Percentiles rank a stretch among this genome's conserved stretches.
phyloP scores from a whole-genome alignment of 2,797 vertebrate genomes.

The Rhinophrynus dorsalis region DNA sequence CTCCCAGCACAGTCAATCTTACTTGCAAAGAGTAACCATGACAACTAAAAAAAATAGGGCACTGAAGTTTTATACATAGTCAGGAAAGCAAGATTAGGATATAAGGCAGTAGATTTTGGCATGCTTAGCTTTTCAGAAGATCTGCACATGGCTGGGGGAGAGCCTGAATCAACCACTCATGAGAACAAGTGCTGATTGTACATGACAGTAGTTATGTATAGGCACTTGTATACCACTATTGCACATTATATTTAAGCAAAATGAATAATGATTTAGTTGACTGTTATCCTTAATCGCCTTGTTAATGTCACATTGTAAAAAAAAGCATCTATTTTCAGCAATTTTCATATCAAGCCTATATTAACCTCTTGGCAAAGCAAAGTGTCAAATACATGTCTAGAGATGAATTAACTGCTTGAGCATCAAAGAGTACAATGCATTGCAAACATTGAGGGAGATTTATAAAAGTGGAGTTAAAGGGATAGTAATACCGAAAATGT shows the following conservation, averaged over 20 bases:
- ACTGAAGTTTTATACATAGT: conserved; percentile 41
- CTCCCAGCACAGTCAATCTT: conserved; percentile 34
- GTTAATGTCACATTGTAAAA: conserved; percentile 25
- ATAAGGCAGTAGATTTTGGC: conserved; percentile 37
- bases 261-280: conserved; percentile 9
- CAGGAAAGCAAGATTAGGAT: conserved; percentile 36
- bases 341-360: no score
- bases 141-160: conserved; percentile 37
- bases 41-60: conserved; percentile 46
- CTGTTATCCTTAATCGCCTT: conserved; percentile 32
- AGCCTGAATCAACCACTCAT: conserved; percentile 27
- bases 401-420: no score
- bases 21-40: conserved; percentile 36
- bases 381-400: no score
- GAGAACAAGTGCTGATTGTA: conserved; percentile 29
- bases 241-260: conserved; percentile 26
- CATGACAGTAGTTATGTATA: conserved; percentile 46
- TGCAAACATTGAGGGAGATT: no score
- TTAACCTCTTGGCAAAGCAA: no score
- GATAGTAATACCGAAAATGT: no score
- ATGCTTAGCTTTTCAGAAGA: conserved; percentile 42
- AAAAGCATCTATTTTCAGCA: no score
- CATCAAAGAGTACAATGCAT: no score
- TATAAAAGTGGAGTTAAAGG: no score
- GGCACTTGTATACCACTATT: conserved; percentile 27